phyloP scores from a whole-genome alignment of 2,113 vertebrate species.

The Cyphomyrus plagiostoma region DNA sequence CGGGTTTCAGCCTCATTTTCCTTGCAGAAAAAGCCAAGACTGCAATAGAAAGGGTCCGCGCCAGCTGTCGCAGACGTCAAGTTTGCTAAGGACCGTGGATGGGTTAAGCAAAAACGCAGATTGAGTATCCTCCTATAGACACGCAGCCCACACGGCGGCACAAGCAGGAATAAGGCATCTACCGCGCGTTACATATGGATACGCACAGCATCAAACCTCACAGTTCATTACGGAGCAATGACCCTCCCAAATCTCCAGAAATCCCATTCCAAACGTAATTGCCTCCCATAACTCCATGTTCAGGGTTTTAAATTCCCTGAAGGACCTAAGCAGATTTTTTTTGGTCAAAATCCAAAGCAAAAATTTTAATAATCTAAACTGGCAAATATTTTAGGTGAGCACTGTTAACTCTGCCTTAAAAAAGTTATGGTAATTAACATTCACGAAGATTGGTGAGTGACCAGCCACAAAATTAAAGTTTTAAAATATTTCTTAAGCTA shows the following conservation, averaged over 20 bases:
- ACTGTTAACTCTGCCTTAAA: neutral
- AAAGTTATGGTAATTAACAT: neutral
- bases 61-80: neutral
- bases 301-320: conserved; percentile 11
- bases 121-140: neutral
- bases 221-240: conserved; percentile 1
- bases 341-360: neutral
- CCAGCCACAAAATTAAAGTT: neutral
- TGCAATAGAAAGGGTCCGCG: neutral
- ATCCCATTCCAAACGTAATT: conserved; percentile 22
- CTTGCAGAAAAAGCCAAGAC: conserved; percentile 32
- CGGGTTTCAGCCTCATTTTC: conserved; percentile 59
- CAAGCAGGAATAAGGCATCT: neutral
- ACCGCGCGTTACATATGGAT: conserved; percentile 40
- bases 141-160: neutral
- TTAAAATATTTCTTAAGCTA: neutral
- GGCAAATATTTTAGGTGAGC: neutral
- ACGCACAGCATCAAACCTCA: conserved; percentile 28
- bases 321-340: neutral
- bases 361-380: neutral
- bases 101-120: neutral
- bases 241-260: neutral
- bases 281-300: conserved; percentile 4
- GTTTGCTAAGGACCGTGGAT: neutral
- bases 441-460: neutral